Conservation (phyloP, 2,888 invertebrate species). For the Phrixothrix hirtus region DNA sequence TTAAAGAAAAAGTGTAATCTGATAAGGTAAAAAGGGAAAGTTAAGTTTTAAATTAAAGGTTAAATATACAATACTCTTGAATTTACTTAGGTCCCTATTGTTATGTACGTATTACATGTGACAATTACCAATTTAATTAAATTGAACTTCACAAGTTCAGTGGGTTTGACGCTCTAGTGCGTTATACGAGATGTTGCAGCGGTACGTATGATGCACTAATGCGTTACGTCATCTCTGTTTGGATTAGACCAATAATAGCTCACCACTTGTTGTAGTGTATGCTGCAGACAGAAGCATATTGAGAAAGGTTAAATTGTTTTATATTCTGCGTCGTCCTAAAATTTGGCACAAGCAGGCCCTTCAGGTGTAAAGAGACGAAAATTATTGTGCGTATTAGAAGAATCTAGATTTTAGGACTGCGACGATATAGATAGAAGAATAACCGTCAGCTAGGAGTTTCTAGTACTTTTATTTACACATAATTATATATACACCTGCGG, state of each 20-base stretch:
- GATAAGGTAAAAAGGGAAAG: no score
- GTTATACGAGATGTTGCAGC: not conserved
- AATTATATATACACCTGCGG: no score
- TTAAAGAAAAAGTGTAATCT: no score
- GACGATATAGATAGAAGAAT: no score
- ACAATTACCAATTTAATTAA: no score
- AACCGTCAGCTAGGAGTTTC: no score
- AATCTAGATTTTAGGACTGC: not conserved
- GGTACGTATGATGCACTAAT: not conserved
- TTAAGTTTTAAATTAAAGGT: no score
- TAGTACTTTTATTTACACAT: no score
- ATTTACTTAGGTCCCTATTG: no score
- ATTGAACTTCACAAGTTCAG: slow-evolving; percentile 1
- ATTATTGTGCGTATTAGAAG: not conserved
- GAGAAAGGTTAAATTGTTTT: not conserved
- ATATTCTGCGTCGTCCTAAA: not conserved
- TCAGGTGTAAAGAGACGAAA: not conserved
- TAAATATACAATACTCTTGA: no score
- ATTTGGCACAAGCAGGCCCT: not conserved
- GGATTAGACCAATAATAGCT: not conserved
- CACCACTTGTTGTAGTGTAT: not conserved
- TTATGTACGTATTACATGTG: no score
- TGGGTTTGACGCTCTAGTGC: not conserved
- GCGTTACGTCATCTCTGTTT: not conserved
- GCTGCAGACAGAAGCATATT: not conserved